These are phyloP conservation scores for Microchrysa polita DNA, from an alignment of 2,888 invertebrate species.

Conservation along the genomic window DNA sequence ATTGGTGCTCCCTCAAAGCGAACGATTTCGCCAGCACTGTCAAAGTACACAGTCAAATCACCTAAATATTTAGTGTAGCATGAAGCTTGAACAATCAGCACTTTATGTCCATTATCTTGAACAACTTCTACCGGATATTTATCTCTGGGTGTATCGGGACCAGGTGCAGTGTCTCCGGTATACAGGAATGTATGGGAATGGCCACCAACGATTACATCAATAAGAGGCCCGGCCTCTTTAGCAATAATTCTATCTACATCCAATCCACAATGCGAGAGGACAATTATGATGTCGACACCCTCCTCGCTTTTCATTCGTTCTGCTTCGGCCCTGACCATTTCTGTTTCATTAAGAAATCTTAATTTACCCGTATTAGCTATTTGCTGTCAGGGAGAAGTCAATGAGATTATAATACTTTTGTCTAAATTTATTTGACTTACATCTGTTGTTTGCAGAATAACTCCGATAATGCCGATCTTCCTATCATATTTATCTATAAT, in stretches of 20 bases:
- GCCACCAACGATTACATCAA: constrained; percentile 87
- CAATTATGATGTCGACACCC: constrained; percentile 80
- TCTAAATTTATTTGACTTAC: constrained; percentile 62
- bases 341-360: constrained; percentile 75
- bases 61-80: constrained; percentile 82
- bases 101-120: constrained; percentile 62
- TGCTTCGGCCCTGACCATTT: constrained; percentile 74
- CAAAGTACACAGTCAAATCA: constrained; percentile 76
- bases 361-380: constrained; percentile 74
- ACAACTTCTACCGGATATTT: constrained; percentile 77
- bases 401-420: background rate
- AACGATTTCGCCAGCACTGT: constrained; percentile 72
- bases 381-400: constrained; percentile 64
- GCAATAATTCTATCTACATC: constrained; percentile 76
- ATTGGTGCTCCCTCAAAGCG: constrained; percentile 79
- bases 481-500: constrained; percentile 71
- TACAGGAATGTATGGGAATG: constrained; percentile 85
- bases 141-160: constrained; percentile 68
- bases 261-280: constrained; percentile 84
- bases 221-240: constrained; percentile 69
- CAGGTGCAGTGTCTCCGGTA: constrained; percentile 68
- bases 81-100: constrained; percentile 76
- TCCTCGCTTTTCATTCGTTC: constrained; percentile 68
- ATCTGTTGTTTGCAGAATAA: constrained; percentile 73
- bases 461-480: constrained; percentile 82